phyloP scores from a whole-genome alignment of 35 echinoderm and acorn worm genomes.

The Ophiothrix spiculata region DNA sequence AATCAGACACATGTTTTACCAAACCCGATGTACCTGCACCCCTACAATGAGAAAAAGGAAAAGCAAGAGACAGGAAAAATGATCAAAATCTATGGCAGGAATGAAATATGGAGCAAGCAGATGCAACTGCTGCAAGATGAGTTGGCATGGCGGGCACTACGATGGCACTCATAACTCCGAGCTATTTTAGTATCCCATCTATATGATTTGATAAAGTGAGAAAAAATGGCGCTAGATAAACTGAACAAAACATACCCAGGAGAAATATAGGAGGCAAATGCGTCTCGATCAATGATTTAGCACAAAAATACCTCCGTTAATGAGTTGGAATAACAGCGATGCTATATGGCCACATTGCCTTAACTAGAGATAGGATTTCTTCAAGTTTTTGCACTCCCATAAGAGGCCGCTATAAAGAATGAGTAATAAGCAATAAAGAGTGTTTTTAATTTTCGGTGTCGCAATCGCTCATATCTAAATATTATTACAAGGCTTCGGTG shows the following conservation, averaged over 20 bases:
- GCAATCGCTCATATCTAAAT: neutral
- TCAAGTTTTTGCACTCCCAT: neutral
- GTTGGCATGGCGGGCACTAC: neutral
- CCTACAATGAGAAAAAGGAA: neutral
- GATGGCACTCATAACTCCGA: neutral
- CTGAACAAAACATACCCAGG: neutral
- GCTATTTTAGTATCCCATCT: conserved; percentile 13
- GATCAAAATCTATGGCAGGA: neutral
- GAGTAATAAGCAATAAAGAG: neutral
- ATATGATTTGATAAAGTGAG: conserved; percentile 13
- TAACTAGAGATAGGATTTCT: conserved; percentile 7
- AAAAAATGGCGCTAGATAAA: conserved; percentile 16
- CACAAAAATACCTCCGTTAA: neutral
- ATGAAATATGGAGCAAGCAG: conserved; percentile 2
- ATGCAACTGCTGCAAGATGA: neutral
- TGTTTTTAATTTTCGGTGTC: neutral
- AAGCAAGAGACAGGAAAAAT: neutral
- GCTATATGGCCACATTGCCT: neutral
- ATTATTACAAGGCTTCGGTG: neutral
- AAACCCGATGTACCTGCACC: too few species aligned
- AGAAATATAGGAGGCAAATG: neutral
- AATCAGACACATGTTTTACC: too few species aligned
- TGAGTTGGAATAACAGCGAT: neutral
- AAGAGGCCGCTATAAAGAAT: neutral
- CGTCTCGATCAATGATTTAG: conserved; percentile 7